Evolutionary conservation across 2,888 invertebrate genomes (phyloP).

Genomic region (Biston betularia): DNA sequence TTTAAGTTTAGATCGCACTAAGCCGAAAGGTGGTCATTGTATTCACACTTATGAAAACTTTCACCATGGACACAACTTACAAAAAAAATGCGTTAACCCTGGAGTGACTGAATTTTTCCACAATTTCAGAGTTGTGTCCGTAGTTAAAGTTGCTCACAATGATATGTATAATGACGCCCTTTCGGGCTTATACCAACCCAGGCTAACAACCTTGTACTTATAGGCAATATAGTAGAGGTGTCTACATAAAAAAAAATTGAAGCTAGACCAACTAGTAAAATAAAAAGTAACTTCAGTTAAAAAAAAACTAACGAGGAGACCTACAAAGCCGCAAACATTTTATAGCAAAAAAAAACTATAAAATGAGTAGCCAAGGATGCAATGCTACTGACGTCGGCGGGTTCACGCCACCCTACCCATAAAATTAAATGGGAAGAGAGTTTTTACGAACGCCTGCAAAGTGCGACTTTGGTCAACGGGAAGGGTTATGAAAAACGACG

Average conservation of each 20-base stretch:
- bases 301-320: neutral
- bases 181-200: too few species aligned
- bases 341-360: slow-evolving; percentile 69
- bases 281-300: neutral
- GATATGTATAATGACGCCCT: too few species aligned
- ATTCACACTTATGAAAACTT: too few species aligned
- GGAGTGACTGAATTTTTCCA: too few species aligned
- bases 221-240: neutral
- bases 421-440: slow-evolving; percentile 74
- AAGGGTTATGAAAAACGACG: slow-evolving; percentile 52
- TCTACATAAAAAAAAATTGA: neutral
- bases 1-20: too few species aligned
- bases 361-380: slow-evolving; percentile 62
- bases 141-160: too few species aligned
- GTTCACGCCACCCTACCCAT: slow-evolving; percentile 70
- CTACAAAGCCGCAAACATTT: slow-evolving; percentile 12
- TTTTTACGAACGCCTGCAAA: slow-evolving; percentile 53
- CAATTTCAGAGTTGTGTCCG: too few species aligned
- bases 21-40: too few species aligned
- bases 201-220: too few species aligned
- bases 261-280: neutral
- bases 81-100: too few species aligned
- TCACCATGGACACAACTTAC: too few species aligned
- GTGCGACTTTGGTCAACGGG: slow-evolving; percentile 52
- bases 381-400: slow-evolving; percentile 58